phyloP scores from a whole-genome alignment of 2,113 vertebrate species.

The Dromaius novaehollandiae region DNA sequence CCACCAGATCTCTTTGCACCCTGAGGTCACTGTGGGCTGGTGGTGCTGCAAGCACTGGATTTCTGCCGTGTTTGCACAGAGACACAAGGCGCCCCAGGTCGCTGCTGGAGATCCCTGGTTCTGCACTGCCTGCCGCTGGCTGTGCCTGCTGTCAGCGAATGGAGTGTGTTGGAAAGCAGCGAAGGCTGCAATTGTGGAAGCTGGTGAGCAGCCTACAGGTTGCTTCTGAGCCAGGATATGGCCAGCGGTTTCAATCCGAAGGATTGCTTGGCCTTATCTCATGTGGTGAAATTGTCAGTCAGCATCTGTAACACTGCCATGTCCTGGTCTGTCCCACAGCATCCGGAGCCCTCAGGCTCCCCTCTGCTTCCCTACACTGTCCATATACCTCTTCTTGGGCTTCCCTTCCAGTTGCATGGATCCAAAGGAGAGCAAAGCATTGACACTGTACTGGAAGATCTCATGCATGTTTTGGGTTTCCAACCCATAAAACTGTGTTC shows the following conservation, averaged over 20 bases:
- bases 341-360: background rate
- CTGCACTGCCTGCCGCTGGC: background rate
- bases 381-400: background rate
- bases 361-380: background rate
- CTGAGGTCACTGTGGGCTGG: background rate
- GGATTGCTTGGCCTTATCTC: background rate
- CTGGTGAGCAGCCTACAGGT: background rate
- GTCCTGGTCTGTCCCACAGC: background rate
- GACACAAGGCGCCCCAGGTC: accelerated
- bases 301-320: background rate
- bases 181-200: background rate
- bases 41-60: background rate
- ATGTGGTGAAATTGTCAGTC: background rate
- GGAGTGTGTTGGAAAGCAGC: background rate
- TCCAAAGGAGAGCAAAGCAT: background rate
- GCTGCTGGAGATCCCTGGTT: background rate
- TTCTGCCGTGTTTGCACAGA: background rate
- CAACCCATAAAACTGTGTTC: background rate
- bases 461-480: accelerated
- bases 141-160: accelerated
- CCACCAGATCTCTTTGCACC: background rate
- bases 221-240: accelerated
- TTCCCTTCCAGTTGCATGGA: background rate
- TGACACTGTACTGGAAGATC: background rate
- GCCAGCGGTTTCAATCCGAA: background rate